Evolutionary conservation across 2,888 invertebrate genomes (phyloP).

Genomic region (Volucella inanis): DNA sequence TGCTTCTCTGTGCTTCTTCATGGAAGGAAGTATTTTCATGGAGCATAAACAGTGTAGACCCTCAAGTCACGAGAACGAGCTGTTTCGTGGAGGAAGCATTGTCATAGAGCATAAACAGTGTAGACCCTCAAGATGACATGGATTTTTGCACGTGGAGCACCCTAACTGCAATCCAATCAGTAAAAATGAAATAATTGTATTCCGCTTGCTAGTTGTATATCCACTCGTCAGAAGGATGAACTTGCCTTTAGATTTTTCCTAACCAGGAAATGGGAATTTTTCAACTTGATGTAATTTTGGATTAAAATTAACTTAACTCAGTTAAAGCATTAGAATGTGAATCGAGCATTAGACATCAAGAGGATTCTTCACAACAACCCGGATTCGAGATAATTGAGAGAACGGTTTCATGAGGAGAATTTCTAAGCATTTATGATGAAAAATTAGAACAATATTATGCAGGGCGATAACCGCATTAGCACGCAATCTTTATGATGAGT

Average conservation of each 20-base stretch:
- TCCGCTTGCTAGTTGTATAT: constrained; percentile 24
- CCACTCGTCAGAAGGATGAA: constrained; percentile 4
- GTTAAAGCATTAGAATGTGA: no score
- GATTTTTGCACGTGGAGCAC: constrained; percentile 38
- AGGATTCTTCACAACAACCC: no score
- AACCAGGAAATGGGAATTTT: constrained; percentile 13
- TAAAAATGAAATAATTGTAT: constrained; percentile 60
- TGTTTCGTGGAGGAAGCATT: constrained; percentile 25
- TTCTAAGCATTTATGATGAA: no score
- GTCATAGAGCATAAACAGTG: constrained; percentile 16
- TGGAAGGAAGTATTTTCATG: neutral
- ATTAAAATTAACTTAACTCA: no score
- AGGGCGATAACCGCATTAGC: no score
- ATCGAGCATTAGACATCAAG: no score
- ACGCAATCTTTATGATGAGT: no score
- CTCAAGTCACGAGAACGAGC: neutral
- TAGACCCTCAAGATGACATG: constrained; percentile 19
- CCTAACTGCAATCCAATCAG: constrained; percentile 60
- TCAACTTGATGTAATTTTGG: constrained; percentile 4
- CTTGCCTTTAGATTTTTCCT: neutral
- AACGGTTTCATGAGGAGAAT: no score
- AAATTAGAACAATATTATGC: no score
- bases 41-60: neutral
- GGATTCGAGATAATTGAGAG: no score
- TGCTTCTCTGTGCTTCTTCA: no score